Conservation (phyloP, 1,140 invertebrate genomes). For the Pygmarrhopalites habei region DNA sequence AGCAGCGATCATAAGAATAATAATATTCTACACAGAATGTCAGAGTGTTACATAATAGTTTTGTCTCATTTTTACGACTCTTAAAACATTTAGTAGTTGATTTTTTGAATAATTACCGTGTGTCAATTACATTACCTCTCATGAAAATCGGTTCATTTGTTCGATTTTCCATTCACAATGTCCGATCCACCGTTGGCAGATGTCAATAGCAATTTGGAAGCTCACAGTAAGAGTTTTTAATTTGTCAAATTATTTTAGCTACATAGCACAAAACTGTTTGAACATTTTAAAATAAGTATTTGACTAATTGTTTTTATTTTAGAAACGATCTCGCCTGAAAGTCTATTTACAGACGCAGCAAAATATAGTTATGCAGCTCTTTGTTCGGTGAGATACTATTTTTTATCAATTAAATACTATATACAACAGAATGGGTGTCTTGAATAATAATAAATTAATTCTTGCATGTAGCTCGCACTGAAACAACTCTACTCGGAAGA, state of each 20-base stretch:
- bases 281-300: not conserved
- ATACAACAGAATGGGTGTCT: too few relatives aligned
- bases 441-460: too few relatives aligned
- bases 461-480: too few relatives aligned
- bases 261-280: not conserved
- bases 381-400: slow-evolving; percentile 27
- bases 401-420: too few relatives aligned
- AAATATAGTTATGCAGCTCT: slow-evolving; percentile 38
- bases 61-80: too few relatives aligned
- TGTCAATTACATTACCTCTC: too few relatives aligned
- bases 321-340: slow-evolving; percentile 1
- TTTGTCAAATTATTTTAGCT: not conserved
- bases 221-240: slow-evolving; percentile 3
- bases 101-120: too few relatives aligned
- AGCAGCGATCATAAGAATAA: too few relatives aligned
- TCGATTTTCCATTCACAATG: not conserved
- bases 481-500: slow-evolving; percentile 34
- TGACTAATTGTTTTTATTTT: slow-evolving; percentile 3
- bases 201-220: slow-evolving; percentile 22
- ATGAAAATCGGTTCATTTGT: not conserved
- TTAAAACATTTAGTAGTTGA: too few relatives aligned
- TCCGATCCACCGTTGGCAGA: slow-evolving; percentile 16
- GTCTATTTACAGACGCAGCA: slow-evolving; percentile 28
- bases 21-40: too few relatives aligned
- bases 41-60: too few relatives aligned